A percentile compares a stretch with the other conserved stretches of the same genome.
Conservation (phyloP, 2,888 invertebrate species). For the Oxyteleia sp. region DNA sequence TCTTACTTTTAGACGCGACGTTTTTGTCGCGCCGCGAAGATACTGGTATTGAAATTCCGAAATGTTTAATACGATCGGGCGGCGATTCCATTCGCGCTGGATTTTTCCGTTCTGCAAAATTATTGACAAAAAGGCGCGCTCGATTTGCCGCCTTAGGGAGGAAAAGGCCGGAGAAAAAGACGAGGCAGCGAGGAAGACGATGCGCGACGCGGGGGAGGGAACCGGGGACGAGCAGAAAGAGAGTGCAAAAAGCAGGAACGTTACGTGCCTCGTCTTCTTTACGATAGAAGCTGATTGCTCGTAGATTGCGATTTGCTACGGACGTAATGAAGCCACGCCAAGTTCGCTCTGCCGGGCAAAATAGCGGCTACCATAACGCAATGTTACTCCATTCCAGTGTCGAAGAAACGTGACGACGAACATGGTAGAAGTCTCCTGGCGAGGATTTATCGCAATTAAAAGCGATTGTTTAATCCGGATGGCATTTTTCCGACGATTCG, state of each 20-base stretch:
- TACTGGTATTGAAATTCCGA: conserved; percentile 15
- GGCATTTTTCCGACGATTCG: no score
- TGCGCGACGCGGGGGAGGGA: conserved; percentile 73
- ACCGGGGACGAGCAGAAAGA: conserved; percentile 64
- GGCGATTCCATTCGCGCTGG: conserved; percentile 75
- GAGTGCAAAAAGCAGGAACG: conserved; percentile 82
- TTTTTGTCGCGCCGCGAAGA: no score
- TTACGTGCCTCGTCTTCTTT: conserved; percentile 84
- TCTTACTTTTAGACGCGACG: no score
- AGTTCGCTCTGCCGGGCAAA: conserved; percentile 72
- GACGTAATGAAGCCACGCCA: conserved; percentile 86
- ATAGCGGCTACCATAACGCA: conserved; percentile 40
- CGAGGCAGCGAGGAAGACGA: conserved; percentile 44
- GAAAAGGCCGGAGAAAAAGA: conserved; percentile 48
- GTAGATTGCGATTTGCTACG: conserved; percentile 87
- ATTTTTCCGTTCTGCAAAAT: conserved; percentile 84
- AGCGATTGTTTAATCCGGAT: background rate
- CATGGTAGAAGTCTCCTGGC: conserved; percentile 39
- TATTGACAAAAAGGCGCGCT: conserved; percentile 82
- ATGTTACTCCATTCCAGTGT: conserved; percentile 54
- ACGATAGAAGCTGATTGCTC: conserved; percentile 86
- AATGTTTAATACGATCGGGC: conserved; percentile 65
- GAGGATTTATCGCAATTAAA: conserved; percentile 15
- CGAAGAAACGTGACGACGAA: conserved; percentile 51
- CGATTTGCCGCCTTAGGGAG: conserved; percentile 70